Conservation (phyloP, 2,797 vertebrate genomes). For the Serranus cabrilla region DNA sequence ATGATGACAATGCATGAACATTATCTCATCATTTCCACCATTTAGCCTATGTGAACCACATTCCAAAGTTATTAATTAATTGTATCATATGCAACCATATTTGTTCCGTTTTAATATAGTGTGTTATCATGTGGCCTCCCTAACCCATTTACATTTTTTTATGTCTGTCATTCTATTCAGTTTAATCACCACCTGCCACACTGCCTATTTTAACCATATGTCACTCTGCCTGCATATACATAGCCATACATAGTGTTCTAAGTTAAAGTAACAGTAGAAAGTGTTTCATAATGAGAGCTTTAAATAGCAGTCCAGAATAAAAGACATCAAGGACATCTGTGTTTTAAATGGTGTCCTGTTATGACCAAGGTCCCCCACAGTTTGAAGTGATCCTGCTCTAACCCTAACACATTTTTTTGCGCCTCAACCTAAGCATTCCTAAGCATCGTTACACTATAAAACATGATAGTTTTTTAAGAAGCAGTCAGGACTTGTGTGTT, state of each 20-base stretch:
- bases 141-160: conserved; percentile 1
- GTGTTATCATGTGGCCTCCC: neutral
- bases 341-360: neutral
- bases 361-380: too few species aligned
- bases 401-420: too few species aligned
- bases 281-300: neutral
- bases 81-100: neutral
- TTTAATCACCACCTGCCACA: conserved; percentile 4
- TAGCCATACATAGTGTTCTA: neutral
- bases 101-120: neutral
- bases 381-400: too few species aligned
- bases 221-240: conserved; percentile 1
- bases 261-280: neutral
- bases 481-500: too few species aligned
- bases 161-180: neutral
- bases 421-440: too few species aligned
- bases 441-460: too few species aligned
- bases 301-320: neutral
- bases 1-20: neutral
- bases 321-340: neutral
- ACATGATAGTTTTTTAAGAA: too few species aligned
- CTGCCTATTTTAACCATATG: conserved; percentile 4
- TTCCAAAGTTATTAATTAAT: neutral
- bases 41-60: neutral
- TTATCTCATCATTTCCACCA: neutral